Percentiles rank a stretch among this genome's conserved stretches.
These are phyloP conservation scores for Schizaphis graminum DNA, from an alignment of 2,888 invertebrate genomes.

Conservation along the genomic window DNA sequence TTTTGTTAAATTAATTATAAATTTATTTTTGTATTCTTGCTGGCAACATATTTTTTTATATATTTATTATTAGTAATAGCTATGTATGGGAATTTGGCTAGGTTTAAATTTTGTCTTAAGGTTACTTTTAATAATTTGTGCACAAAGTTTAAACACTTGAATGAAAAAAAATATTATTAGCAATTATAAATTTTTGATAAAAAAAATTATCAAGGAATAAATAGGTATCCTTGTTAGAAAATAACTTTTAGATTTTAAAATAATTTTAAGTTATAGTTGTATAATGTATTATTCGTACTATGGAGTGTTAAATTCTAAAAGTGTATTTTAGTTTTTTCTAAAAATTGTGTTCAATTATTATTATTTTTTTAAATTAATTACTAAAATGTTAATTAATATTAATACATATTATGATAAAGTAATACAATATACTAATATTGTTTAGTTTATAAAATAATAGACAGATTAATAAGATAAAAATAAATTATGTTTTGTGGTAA, in stretches of 20 bases:
- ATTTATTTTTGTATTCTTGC: conserved; percentile 21
- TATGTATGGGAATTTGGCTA: background rate
- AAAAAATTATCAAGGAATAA: background rate
- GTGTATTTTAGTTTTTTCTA: background rate
- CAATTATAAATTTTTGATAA: background rate
- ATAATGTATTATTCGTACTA: background rate
- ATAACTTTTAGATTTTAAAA: background rate
- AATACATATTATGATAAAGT: background rate
- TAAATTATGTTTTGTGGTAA: background rate
- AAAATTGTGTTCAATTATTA: background rate
- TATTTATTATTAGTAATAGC: conserved; percentile 13
- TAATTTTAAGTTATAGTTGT: background rate
- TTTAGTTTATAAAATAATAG: background rate
- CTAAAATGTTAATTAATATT: background rate
- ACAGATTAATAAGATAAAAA: background rate
- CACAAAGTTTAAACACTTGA: background rate
- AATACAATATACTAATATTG: background rate
- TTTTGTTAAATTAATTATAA: conserved; percentile 34
- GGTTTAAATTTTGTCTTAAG: background rate
- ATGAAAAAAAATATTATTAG: background rate
- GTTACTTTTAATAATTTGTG: background rate
- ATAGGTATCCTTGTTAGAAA: background rate
- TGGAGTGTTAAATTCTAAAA: background rate
- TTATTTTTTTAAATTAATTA: background rate
- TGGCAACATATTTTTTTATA: conserved; percentile 26